Conservation (phyloP, 2,797 vertebrate genomes). For the Poecile montanus region DNA sequence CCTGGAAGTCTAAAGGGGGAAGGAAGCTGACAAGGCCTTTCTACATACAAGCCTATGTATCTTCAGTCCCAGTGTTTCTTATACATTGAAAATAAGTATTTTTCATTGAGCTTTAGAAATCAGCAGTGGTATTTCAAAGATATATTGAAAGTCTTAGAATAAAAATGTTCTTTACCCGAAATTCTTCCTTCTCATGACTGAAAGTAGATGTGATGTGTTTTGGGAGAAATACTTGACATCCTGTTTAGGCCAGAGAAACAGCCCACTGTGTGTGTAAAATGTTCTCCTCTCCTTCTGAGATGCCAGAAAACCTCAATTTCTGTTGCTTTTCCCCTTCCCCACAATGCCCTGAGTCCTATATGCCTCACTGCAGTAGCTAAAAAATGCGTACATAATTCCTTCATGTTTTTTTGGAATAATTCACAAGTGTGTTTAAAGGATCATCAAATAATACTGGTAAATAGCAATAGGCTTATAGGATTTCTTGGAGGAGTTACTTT, state of each 20-base stretch:
- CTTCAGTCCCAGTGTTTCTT: neutral
- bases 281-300: neutral
- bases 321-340: neutral
- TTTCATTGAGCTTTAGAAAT: neutral
- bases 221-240: neutral
- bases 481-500: slow-evolving; percentile 40
- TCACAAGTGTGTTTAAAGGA: slow-evolving; percentile 26
- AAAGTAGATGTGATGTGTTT: neutral
- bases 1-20: neutral
- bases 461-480: slow-evolving; percentile 17
- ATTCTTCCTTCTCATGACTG: neutral
- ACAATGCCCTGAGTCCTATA: neutral
- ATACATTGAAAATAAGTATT: neutral
- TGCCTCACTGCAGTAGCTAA: neutral
- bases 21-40: neutral
- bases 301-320: neutral
- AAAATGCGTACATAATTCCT: neutral
- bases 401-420: slow-evolving; percentile 13
- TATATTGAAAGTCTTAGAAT: neutral
- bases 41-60: fast-evolving
- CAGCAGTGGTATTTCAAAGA: neutral
- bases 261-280: fast-evolving
- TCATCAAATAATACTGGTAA: slow-evolving; percentile 27
- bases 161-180: neutral
- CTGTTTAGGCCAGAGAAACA: neutral